Evolutionary conservation across 2,888 invertebrate genomes (phyloP).

Genomic region (Cheilosia vulpina): DNA sequence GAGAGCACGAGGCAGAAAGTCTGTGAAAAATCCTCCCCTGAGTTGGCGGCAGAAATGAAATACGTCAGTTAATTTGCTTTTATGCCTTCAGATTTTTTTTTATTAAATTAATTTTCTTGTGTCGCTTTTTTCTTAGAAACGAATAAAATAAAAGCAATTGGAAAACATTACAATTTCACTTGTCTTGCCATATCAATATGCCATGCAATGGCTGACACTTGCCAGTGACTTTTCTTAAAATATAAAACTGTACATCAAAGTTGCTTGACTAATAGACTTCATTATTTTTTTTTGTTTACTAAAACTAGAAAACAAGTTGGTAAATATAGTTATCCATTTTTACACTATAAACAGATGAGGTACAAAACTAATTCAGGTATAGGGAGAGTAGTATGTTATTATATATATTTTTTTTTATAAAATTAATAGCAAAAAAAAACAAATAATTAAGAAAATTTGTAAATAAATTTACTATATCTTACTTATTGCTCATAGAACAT

Average conservation of each 20-base stretch:
- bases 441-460: constrained; percentile 39
- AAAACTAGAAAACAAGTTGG: constrained; percentile 44
- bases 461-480: constrained; percentile 49
- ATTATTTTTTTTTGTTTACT: constrained; percentile 18
- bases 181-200: constrained; percentile 7
- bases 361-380: constrained; percentile 53
- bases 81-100: constrained; percentile 37
- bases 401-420: constrained; percentile 24
- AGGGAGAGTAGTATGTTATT: constrained; percentile 29
- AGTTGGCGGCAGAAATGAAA: neutral
- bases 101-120: constrained; percentile 45
- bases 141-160: constrained; percentile 28
- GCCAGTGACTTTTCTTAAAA: constrained; percentile 31
- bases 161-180: constrained; percentile 49
- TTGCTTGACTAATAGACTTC: neutral
- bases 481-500: constrained; percentile 72
- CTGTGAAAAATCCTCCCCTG: neutral
- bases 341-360: constrained; percentile 40
- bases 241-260: constrained; percentile 67
- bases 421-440: constrained; percentile 21
- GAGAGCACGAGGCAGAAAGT: neutral
- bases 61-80: constrained; percentile 13
- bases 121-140: constrained; percentile 32
- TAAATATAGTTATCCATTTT: constrained; percentile 24
- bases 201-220: constrained; percentile 39